Conservation (phyloP, 2,888 invertebrate genomes). For the Hirudinaria manillensis region DNA sequence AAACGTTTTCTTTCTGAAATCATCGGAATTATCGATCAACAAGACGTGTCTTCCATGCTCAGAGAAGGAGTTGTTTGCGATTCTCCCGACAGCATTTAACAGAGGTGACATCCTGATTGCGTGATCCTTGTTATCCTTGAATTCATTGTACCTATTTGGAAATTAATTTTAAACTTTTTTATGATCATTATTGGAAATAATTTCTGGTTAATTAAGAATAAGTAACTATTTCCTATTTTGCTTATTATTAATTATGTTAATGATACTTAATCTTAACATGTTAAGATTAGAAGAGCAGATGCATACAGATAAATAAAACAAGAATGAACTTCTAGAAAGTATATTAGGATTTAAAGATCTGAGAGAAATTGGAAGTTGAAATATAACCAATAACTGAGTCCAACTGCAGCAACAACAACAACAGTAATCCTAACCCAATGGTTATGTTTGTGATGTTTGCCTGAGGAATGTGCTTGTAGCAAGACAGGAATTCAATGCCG, state of each 20-base stretch:
- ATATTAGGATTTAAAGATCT: not conserved
- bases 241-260: not conserved
- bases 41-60: constrained; percentile 76
- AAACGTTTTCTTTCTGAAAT: constrained; percentile 48
- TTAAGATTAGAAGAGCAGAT: not conserved
- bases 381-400: not conserved
- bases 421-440: constrained; percentile 39
- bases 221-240: no score
- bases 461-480: constrained; percentile 61
- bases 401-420: no score
- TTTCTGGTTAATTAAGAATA: no score
- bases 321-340: not conserved
- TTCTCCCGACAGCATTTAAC: constrained; percentile 51
- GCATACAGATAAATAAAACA: not conserved
- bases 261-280: not conserved
- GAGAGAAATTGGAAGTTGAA: not conserved
- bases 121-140: constrained; percentile 47
- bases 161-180: no score
- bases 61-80: constrained; percentile 77
- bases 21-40: constrained; percentile 69
- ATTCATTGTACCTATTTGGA: constrained; percentile 43
- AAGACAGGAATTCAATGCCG: constrained; percentile 75
- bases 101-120: constrained; percentile 49
- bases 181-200: no score
- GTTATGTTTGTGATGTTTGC: constrained; percentile 47